Conservation (phyloP, 1,140 invertebrate species). For the Drosophila kepulauana region DNA sequence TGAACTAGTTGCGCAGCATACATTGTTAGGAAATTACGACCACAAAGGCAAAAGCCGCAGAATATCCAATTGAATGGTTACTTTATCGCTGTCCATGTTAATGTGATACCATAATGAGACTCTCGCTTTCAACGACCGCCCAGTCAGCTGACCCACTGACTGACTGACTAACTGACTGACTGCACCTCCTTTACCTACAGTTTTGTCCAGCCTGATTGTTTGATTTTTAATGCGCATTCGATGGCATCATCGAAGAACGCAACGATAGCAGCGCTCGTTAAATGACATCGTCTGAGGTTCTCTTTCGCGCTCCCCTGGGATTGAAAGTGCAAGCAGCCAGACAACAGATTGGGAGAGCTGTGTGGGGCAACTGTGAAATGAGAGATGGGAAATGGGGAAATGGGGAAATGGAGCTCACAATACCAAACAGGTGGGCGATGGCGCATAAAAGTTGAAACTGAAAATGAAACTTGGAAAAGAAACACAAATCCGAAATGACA, state of each 20-base stretch:
- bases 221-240: constrained; percentile 51
- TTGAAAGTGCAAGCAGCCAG: constrained; percentile 37
- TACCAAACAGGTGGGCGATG: constrained; percentile 41
- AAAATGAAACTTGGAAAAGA: constrained; percentile 61
- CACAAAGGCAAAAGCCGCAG: constrained; percentile 7
- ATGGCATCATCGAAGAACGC: constrained; percentile 45
- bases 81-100: constrained; percentile 15
- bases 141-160: constrained; percentile 20
- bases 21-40: constrained; percentile 12
- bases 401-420: neutral
- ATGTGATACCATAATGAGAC: constrained; percentile 28
- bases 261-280: constrained; percentile 22
- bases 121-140: constrained; percentile 34
- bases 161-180: constrained; percentile 34
- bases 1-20: constrained; percentile 9
- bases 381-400: neutral
- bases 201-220: constrained; percentile 12
- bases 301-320: neutral
- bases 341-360: neutral
- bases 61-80: constrained; percentile 11
- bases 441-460: constrained; percentile 27
- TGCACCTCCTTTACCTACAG: constrained; percentile 1
- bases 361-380: constrained; percentile 1
- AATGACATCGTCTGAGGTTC: constrained; percentile 14
- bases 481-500: constrained; percentile 46